Conservation (phyloP, 2,888 invertebrate species). For the Leptinotarsa tumamoca region DNA sequence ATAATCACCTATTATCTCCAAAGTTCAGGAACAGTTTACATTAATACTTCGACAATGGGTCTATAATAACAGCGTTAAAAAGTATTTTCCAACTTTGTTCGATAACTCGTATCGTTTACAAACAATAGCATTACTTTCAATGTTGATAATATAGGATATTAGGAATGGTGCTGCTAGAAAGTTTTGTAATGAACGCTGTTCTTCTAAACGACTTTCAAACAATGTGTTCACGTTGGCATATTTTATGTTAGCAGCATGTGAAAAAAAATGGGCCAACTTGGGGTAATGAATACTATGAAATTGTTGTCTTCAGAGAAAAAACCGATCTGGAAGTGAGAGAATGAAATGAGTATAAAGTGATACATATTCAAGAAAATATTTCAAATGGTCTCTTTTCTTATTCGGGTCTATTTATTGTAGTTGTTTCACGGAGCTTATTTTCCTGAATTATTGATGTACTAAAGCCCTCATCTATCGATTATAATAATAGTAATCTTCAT, state of each 20-base stretch:
- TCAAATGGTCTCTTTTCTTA: too few relatives aligned
- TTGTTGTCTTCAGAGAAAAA: too few relatives aligned
- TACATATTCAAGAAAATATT: too few relatives aligned
- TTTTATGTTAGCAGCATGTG: neutral
- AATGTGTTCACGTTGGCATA: neutral
- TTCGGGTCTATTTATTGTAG: too few relatives aligned
- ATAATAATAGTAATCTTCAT: too few relatives aligned
- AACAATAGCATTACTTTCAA: conserved; percentile 29
- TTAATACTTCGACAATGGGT: conserved; percentile 26
- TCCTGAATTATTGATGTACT: too few relatives aligned
- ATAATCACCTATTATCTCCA: conserved; percentile 22
- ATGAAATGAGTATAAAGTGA: too few relatives aligned
- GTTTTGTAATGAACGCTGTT: neutral
- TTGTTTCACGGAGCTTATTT: too few relatives aligned
- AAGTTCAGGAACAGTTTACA: conserved; percentile 22
- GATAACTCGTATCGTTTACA: conserved; percentile 20
- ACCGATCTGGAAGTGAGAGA: too few relatives aligned
- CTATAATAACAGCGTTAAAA: conserved; percentile 26
- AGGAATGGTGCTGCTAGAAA: neutral
- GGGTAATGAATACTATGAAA: too few relatives aligned
- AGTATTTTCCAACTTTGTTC: conserved; percentile 13
- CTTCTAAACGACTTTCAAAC: neutral
- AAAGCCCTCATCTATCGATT: too few relatives aligned
- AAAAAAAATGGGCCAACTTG: too few relatives aligned
- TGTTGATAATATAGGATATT: conserved; percentile 13